Base-by-base conservation (phyloP, 2,888 invertebrate species). In the Crematogaster levior region DNA sequence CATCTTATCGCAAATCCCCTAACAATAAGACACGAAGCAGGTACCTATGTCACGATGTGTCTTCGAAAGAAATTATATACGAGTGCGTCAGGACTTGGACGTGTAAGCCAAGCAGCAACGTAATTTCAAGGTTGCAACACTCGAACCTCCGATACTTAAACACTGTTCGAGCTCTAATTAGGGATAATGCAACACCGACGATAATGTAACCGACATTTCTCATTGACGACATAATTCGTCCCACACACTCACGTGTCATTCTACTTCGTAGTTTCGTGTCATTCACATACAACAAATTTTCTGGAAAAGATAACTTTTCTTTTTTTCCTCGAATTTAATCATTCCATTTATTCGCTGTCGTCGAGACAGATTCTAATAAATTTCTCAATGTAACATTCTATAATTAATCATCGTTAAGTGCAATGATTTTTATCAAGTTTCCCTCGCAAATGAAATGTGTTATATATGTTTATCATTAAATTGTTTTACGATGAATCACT, bases 121-220 rank as follows among this genome's bases (percentile, higher is more conserved):
- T 65, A 74, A 74, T 63, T 58, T 40, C 24, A 27, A 48, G 63
- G 60, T 85, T 84, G 74, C 82, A 40, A 84, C 70, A 84, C 24
- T 15, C 61, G 81, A 63, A 48, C 21, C 81, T 66, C 65, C 61
- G n/a, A 77, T 80, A 84, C 51, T 80, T 70, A 48, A 82, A 79
- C 37, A 51, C 40, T 18, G 40, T 68, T 81, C 70, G 77, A 63
- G 34, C 75, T 83, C 83, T 86, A 84, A 88, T 88, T 84, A 81
- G 75, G 48, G 65, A 73, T 72, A 84, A 84, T 58, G 85, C 56
- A 66, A 81, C 77, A 56, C 65, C 81, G 79, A 87, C 48, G 63
- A 66, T 63, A n/a, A n/a, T 58, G 61, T 75, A 83, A 68, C 77
- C n/a, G 48, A 80, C 40, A 68, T 83, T 83, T 84, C 85, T 82